A percentile compares a stretch with the other conserved stretches of the same genome.
These are phyloP conservation scores for Ethmia dodecea DNA, from an alignment of 2,888 invertebrate species.

Conservation along the genomic window DNA sequence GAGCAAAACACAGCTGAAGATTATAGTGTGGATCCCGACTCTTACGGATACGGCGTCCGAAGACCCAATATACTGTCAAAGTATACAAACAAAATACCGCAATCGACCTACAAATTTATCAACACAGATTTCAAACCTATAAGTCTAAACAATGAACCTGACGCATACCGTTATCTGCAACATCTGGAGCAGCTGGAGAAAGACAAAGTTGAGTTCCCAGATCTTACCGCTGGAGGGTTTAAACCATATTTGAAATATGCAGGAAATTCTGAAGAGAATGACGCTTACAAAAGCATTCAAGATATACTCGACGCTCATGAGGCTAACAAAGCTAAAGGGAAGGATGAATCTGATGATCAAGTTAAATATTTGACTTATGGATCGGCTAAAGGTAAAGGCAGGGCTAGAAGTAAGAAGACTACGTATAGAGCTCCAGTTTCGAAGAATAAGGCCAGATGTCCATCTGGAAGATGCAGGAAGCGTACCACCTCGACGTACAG, in stretches of 20 bases:
- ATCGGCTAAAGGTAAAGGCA: conserved; percentile 22
- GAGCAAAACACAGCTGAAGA: conserved; percentile 28
- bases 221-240: conserved; percentile 28
- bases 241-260: conserved; percentile 32
- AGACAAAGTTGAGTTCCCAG: conserved; percentile 30
- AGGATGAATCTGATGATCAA: conserved; percentile 30
- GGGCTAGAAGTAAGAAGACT: conserved; percentile 27
- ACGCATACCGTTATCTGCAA: conserved; percentile 56
- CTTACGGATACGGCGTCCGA: conserved; percentile 32
- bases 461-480: conserved; percentile 46
- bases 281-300: conserved; percentile 52
- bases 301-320: conserved; percentile 61
- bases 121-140: conserved; percentile 51
- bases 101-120: conserved; percentile 40
- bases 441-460: conserved; percentile 35
- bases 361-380: conserved; percentile 31
- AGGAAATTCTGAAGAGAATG: conserved; percentile 35
- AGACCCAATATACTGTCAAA: conserved; percentile 34
- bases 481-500: conserved; percentile 30
- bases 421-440: conserved; percentile 21
- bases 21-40: neutral
- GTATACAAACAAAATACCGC: conserved; percentile 24
- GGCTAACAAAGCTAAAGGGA: conserved; percentile 34
- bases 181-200: conserved; percentile 43
- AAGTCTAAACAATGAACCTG: conserved; percentile 49